Percentiles rank a stretch among this genome's conserved stretches.
These are phyloP conservation scores for Bombus confusus DNA, from an alignment of 1,140 invertebrate genomes.

Conservation along the genomic window DNA sequence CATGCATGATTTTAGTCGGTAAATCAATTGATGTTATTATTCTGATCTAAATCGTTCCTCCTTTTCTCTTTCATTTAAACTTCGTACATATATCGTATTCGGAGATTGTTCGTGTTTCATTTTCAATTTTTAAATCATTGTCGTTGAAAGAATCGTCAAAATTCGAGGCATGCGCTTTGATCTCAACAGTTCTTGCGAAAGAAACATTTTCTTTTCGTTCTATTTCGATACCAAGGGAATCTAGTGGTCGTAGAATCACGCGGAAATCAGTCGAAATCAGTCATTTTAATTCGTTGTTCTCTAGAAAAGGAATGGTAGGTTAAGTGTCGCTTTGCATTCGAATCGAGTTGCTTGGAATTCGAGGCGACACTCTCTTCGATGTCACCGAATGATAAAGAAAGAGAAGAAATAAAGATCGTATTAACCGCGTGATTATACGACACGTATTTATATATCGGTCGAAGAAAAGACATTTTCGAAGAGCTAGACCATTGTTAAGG, in stretches of 20 bases:
- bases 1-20: not conserved
- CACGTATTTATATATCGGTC: not conserved
- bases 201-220: not conserved
- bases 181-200: slow-evolving; percentile 46
- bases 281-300: not conserved
- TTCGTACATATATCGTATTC: not conserved
- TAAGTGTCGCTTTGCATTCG: not conserved
- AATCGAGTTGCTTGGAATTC: not conserved
- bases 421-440: not conserved
- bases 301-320: not conserved
- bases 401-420: too few relatives aligned
- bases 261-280: not conserved
- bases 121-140: not conserved
- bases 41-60: slow-evolving; percentile 14
- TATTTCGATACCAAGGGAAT: not conserved
- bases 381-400: not conserved
- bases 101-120: not conserved
- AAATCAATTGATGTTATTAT: not conserved
- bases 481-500: not conserved
- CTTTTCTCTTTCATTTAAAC: not conserved
- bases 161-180: slow-evolving; percentile 41
- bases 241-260: not conserved
- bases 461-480: slow-evolving; percentile 20
- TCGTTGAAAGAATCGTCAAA: not conserved
- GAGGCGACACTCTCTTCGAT: not conserved